Conservation (phyloP, 2,113 vertebrate species). For the Saccopteryx leptura region DNA sequence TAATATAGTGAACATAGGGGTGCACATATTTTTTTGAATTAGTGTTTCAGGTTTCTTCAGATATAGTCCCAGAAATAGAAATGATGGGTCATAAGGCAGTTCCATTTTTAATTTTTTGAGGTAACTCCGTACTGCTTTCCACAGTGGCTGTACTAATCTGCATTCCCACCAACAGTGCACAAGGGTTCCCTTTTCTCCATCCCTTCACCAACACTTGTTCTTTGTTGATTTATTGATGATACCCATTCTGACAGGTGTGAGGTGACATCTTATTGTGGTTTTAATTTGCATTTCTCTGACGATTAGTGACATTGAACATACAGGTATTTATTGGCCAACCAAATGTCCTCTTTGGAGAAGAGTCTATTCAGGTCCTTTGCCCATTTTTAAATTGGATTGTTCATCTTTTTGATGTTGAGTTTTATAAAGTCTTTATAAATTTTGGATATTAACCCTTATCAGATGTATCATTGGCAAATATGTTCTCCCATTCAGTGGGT, state of each 20-base stretch:
- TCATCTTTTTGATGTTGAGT: background rate
- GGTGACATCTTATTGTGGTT: background rate
- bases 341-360: background rate
- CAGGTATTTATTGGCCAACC: background rate
- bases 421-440: background rate
- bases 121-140: background rate
- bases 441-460: no score
- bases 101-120: no score
- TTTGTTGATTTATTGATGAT: background rate
- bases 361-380: background rate
- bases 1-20: background rate
- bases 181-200: background rate
- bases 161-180: background rate
- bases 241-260: background rate
- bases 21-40: background rate
- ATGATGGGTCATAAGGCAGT: no score
- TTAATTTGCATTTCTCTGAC: background rate
- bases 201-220: background rate
- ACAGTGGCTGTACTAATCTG: background rate
- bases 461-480: background rate
- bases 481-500: background rate
- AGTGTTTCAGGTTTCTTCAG: background rate
- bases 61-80: background rate
- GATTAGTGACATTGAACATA: background rate
- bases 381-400: background rate